Percentiles rank a stretch among this genome's conserved stretches.
Conservation (phyloP, 2,797 vertebrate species). For the Bradypodion ventrale region DNA sequence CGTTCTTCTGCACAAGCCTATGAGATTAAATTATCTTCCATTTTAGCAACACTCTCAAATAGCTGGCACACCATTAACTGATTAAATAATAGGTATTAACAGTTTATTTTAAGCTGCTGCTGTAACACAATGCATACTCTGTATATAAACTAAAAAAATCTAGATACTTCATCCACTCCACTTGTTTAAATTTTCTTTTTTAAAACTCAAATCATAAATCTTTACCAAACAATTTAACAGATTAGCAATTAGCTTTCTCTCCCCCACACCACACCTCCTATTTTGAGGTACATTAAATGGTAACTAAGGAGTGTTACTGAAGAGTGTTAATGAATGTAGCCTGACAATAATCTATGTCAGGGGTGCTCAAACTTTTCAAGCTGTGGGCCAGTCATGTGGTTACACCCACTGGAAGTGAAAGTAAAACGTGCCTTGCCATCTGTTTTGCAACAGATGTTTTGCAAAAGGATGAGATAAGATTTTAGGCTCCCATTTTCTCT, state of each 20-base stretch:
- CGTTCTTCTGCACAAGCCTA: neutral
- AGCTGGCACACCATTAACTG: neutral
- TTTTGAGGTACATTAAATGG: slow-evolving; percentile 63
- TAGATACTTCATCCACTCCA: neutral
- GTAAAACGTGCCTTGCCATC: too few species aligned
- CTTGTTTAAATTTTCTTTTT: too few species aligned
- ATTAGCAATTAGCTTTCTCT: slow-evolving; percentile 31
- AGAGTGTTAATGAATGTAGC: slow-evolving; percentile 63
- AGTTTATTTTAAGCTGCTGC: neutral
- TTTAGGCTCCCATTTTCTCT: too few species aligned
- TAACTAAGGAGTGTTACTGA: slow-evolving; percentile 61
- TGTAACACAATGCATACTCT: neutral
- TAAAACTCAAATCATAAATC: neutral
- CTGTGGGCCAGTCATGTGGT: too few species aligned
- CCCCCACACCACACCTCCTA: slow-evolving; percentile 40
- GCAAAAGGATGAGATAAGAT: too few species aligned
- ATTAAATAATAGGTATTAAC: neutral
- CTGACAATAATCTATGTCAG: too few species aligned
- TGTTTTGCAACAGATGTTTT: too few species aligned
- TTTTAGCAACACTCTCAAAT: neutral
- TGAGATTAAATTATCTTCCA: neutral
- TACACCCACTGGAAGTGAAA: too few species aligned
- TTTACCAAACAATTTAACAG: slow-evolving; percentile 36
- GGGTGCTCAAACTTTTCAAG: too few species aligned
- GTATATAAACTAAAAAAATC: neutral